These are phyloP conservation scores for Chaetodon trifascialis DNA, from an alignment of 2,113 vertebrate species.

Conservation along the genomic window DNA sequence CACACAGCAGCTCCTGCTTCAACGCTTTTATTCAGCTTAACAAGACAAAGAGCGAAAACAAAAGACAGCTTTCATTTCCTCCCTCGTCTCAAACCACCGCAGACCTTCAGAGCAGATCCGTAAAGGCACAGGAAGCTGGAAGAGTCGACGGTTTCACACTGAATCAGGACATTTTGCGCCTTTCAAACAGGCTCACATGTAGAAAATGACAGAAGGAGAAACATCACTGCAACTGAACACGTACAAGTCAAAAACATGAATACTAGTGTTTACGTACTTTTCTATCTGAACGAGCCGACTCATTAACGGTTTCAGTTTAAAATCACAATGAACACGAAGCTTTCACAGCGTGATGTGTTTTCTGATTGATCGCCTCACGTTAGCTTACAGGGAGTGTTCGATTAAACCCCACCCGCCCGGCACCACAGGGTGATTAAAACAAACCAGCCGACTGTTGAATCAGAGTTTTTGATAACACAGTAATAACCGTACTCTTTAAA, in stretches of 20 bases:
- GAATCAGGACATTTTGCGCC: no score
- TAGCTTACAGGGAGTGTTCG: constrained; percentile 22
- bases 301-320: neutral
- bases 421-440: constrained; percentile 21
- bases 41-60: constrained; percentile 35
- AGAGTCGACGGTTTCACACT: constrained; percentile 1
- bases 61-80: neutral
- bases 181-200: neutral
- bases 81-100: neutral
- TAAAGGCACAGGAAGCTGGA: constrained; percentile 33
- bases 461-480: neutral
- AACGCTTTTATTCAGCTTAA: constrained; percentile 54
- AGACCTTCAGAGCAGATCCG: neutral
- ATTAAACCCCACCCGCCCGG: neutral
- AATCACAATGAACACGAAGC: neutral
- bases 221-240: constrained; percentile 6
- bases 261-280: constrained; percentile 32
- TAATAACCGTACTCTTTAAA: neutral
- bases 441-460: neutral
- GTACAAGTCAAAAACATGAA: neutral
- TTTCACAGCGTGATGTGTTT: neutral
- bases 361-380: neutral
- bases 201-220: neutral
- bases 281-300: constrained; percentile 37
- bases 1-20: constrained; percentile 11